Evolutionary conservation across 1,140 invertebrate species (phyloP).

Genomic region (Drepana arcuata): DNA sequence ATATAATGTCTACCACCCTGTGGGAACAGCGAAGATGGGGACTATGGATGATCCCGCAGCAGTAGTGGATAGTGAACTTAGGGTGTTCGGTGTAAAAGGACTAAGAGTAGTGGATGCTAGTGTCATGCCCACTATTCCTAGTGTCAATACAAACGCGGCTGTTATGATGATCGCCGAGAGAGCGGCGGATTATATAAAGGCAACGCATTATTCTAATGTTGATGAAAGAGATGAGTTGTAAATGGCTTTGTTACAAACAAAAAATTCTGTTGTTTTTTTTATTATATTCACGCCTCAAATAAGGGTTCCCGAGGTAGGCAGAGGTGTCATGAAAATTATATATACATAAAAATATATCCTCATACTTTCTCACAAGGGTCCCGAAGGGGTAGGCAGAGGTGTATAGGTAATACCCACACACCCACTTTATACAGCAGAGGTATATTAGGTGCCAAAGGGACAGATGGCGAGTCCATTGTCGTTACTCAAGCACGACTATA

Average conservation of each 20-base stretch:
- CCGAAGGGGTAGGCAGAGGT: no score
- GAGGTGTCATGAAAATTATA: neutral
- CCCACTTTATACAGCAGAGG: no score
- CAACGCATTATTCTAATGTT: conserved; percentile 49
- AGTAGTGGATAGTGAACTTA: conserved; percentile 82
- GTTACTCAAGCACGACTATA: no score
- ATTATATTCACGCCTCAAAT: neutral
- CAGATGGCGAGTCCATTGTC: no score
- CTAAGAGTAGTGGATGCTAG: conserved; percentile 85
- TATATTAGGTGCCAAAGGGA: no score
- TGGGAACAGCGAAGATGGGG: conserved; percentile 90
- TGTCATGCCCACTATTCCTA: conserved; percentile 80
- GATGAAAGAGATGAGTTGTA: conserved; percentile 31
- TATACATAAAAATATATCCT: no score
- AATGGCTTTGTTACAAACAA: conserved; percentile 1
- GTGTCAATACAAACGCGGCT: conserved; percentile 81
- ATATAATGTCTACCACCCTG: conserved; percentile 57
- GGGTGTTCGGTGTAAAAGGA: conserved; percentile 77
- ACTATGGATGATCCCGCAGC: conserved; percentile 74
- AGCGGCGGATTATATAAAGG: conserved; percentile 85
- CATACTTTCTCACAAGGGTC: no score
- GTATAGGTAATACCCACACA: no score
- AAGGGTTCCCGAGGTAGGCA: neutral
- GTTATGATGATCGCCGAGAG: conserved; percentile 91
- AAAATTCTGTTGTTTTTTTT: neutral